A percentile compares a stretch with the other conserved stretches of the same genome.
These are phyloP conservation scores for Aleiodes testaceus DNA, from an alignment of 2,888 invertebrate species.

Conservation along the genomic window DNA sequence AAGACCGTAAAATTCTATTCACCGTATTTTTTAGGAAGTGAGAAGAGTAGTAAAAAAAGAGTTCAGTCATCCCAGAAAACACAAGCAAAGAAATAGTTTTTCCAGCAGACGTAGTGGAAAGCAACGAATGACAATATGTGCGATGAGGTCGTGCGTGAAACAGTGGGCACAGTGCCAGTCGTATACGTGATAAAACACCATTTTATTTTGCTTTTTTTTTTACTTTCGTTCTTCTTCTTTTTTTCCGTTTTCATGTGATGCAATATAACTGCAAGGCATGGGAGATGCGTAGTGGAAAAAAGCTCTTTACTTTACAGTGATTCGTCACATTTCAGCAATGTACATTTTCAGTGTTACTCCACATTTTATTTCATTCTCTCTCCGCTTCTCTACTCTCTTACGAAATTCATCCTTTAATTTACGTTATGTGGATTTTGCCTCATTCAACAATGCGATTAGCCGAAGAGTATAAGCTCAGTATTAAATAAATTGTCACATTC, in stretches of 20 bases:
- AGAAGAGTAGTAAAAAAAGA: not conserved
- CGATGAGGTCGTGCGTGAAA: slow-evolving; percentile 61
- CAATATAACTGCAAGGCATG: slow-evolving; percentile 35
- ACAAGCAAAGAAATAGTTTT: slow-evolving; percentile 66
- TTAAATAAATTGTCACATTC: not conserved
- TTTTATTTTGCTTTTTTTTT: slow-evolving; percentile 46
- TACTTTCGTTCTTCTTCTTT: too few relatives aligned
- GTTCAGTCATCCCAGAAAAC: not conserved
- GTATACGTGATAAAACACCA: slow-evolving; percentile 63
- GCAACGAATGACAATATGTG: slow-evolving; percentile 62
- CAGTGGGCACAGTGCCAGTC: slow-evolving; percentile 45
- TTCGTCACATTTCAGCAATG: not conserved
- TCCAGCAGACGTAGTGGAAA: slow-evolving; percentile 68
- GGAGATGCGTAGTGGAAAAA: slow-evolving; percentile 41
- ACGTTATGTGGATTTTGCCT: too few relatives aligned
- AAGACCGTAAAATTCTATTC: not conserved
- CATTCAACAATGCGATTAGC: not conserved
- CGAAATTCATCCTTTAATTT: not conserved
- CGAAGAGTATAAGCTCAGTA: not conserved
- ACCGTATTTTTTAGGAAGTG: not conserved
- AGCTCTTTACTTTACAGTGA: not conserved
- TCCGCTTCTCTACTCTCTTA: not conserved
- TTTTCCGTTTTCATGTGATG: slow-evolving; percentile 45
- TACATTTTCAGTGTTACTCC: not conserved
- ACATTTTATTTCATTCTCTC: not conserved